A percentile compares a stretch with the other conserved stretches of the same genome.
Conservation (phyloP, 2,113 vertebrate genomes). For the Leucopsar rothschildi region DNA sequence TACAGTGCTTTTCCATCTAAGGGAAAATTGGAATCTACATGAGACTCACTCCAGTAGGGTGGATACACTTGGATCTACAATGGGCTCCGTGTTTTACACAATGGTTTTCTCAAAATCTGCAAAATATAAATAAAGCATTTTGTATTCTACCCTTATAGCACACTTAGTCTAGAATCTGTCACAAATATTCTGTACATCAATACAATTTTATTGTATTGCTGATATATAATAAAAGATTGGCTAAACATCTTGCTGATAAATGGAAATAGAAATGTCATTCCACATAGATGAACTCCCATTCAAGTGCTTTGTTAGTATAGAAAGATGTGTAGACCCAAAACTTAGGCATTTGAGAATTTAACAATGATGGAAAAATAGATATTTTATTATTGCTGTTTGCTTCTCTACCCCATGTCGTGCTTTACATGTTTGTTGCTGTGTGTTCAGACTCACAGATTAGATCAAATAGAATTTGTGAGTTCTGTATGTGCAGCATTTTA, state of each 20-base stretch:
- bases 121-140: background rate
- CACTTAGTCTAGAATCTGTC: background rate
- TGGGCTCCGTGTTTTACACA: accelerated
- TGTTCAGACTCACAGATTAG: background rate
- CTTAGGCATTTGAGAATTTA: background rate
- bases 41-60: background rate
- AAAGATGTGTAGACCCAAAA: background rate
- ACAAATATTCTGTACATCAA: background rate
- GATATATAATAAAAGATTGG: background rate
- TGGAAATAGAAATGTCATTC: background rate
- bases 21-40: background rate
- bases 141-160: background rate
- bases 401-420: background rate
- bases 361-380: background rate
- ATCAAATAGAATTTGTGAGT: background rate
- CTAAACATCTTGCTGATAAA: background rate
- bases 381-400: background rate
- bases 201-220: background rate
- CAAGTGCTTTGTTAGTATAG: background rate
- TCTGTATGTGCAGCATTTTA: background rate
- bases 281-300: background rate
- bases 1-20: background rate
- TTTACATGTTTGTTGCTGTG: background rate
- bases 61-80: background rate
- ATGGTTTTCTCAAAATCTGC: background rate